phyloP scores from a whole-genome alignment of 2,113 vertebrate species.

The Tetraodon nigroviridis region DNA sequence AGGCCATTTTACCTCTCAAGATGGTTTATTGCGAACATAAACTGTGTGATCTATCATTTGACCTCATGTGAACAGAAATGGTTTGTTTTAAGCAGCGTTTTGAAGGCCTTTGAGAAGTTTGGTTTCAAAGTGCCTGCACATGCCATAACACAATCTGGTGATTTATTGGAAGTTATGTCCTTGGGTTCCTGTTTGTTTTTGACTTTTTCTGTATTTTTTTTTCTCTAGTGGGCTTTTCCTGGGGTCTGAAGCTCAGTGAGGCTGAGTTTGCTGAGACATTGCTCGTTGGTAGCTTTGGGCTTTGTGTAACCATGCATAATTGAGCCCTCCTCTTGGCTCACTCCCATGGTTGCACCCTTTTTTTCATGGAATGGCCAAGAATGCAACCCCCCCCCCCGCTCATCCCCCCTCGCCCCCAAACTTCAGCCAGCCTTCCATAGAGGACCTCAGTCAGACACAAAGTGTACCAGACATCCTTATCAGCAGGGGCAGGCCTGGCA shows the following conservation, averaged over 20 bases:
- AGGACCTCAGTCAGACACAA: slow-evolving; percentile 74
- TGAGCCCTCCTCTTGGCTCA: slow-evolving; percentile 77
- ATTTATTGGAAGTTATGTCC: slow-evolving; percentile 48
- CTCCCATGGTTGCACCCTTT: slow-evolving; percentile 81
- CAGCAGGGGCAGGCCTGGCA: slow-evolving; percentile 64
- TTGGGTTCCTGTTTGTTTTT: slow-evolving; percentile 42
- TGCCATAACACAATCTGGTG: slow-evolving; percentile 64
- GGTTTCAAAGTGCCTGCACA: slow-evolving; percentile 55
- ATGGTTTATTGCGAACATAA: slow-evolving; percentile 63
- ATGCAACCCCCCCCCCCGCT: slow-evolving; percentile 68
- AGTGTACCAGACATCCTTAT: slow-evolving; percentile 75
- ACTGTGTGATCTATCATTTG: slow-evolving; percentile 52
- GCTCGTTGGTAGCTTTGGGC: slow-evolving; percentile 69
- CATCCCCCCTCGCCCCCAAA: slow-evolving; percentile 21
- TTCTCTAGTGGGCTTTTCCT: slow-evolving; percentile 27
- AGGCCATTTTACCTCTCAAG: slow-evolving; percentile 32
- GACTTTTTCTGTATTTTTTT: slow-evolving; percentile 1
- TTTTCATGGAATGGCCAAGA: slow-evolving; percentile 80
- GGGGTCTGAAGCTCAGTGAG: slow-evolving; percentile 40
- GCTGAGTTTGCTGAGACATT: slow-evolving; percentile 62
- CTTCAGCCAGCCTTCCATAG: slow-evolving; percentile 68
- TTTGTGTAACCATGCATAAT: slow-evolving; percentile 77
- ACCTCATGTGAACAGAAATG: slow-evolving; percentile 64
- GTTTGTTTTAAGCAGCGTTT: slow-evolving; percentile 53
- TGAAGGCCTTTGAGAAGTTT: slow-evolving; percentile 55